Conservation (phyloP, 1,140 invertebrate species). For the Cataglyphis hispanica region DNA sequence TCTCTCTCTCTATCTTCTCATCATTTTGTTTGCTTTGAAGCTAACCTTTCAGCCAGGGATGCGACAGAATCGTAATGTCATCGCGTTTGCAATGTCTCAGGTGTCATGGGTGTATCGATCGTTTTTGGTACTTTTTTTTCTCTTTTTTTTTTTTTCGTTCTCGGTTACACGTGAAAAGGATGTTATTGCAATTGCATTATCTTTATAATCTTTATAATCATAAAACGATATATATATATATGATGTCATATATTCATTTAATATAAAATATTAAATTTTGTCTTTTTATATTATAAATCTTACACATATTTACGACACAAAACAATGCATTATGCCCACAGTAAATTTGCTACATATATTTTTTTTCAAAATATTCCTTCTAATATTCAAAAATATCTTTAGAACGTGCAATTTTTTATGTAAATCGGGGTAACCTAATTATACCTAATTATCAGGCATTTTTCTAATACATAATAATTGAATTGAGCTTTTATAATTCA, state of each 20-base stretch:
- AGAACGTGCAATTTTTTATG: too few relatives aligned
- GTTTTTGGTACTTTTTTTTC: neutral
- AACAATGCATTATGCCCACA: neutral
- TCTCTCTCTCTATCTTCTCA: neutral
- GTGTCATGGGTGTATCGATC: constrained; percentile 55
- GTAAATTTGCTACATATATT: neutral
- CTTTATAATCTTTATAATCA: neutral
- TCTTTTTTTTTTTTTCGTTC: constrained; percentile 12
- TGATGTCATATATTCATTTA: neutral
- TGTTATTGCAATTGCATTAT: neutral
- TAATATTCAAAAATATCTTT: neutral
- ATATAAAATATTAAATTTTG: neutral
- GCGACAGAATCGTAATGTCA: constrained; percentile 48
- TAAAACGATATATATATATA: neutral
- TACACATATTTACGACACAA: neutral
- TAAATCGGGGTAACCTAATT: too few relatives aligned
- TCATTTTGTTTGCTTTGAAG: constrained; percentile 4
- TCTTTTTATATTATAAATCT: neutral
- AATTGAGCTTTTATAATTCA: neutral
- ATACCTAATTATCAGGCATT: too few relatives aligned
- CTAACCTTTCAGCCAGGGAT: constrained; percentile 34
- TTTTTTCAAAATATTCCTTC: neutral
- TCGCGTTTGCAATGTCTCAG: constrained; percentile 52
- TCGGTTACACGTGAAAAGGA: neutral
- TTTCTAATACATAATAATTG: too few relatives aligned